Percentiles rank a stretch among this genome's conserved stretches.
These are phyloP conservation scores for Gymnodraco acuticeps DNA, from an alignment of 2,797 vertebrate genomes.

Conservation along the genomic window DNA sequence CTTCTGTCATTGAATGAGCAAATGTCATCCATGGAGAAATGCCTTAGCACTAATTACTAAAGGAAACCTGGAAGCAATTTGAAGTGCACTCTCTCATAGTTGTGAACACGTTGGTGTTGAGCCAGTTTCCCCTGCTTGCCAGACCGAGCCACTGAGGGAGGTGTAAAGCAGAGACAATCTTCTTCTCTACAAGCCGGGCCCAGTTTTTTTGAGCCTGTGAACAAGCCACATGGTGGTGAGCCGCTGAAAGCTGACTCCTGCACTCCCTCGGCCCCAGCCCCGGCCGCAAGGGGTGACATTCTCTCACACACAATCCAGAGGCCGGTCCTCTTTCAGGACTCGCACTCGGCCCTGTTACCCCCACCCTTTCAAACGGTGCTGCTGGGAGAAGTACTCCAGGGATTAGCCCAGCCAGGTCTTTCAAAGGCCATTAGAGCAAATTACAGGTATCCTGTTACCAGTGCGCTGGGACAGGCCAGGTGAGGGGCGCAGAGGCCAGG, in stretches of 20 bases:
- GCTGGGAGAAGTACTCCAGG: constrained; percentile 85
- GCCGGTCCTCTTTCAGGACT: constrained; percentile 83
- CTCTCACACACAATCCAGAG: constrained; percentile 83
- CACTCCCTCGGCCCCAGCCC: constrained; percentile 68
- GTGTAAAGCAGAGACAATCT: constrained; percentile 67
- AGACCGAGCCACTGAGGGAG: constrained; percentile 54
- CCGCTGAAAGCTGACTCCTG: constrained; percentile 82
- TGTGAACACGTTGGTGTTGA: constrained; percentile 25
- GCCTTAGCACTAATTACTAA: constrained; percentile 9
- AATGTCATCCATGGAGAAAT: constrained; percentile 15
- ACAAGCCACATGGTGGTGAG: constrained; percentile 72
- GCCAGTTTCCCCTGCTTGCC: constrained; percentile 18
- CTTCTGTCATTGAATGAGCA: constrained; percentile 9
- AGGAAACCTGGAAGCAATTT: constrained; percentile 40
- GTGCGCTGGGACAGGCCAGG: constrained; percentile 84
- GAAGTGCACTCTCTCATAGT: constrained; percentile 29
- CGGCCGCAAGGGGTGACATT: constrained; percentile 80
- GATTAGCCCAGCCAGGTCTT: constrained; percentile 88
- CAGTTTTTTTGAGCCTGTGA: constrained; percentile 71
- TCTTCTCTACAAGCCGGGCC: constrained; percentile 51
- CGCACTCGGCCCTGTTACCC: constrained; percentile 78
- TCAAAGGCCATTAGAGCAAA: constrained; percentile 90
- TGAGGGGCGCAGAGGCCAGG: constrained; percentile 86
- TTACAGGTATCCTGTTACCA: constrained; percentile 90
- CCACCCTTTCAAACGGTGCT: constrained; percentile 81